These are phyloP conservation scores for Coendou prehensilis DNA, from an alignment of 2,797 vertebrate genomes.

Conservation along the genomic window DNA sequence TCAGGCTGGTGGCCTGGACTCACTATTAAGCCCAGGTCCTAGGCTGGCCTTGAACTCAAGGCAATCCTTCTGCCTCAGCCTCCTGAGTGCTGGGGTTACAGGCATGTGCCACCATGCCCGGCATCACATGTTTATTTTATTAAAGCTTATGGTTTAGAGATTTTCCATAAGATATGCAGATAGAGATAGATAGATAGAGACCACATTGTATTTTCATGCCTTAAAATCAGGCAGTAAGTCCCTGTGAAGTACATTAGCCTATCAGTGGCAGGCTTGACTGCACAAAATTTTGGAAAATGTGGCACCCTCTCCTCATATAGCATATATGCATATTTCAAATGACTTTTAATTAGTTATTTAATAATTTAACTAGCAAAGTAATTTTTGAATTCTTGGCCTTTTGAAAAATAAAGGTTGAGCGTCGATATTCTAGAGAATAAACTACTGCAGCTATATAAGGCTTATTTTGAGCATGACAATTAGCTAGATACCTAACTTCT, in stretches of 20 bases:
- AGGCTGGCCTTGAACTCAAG: no score
- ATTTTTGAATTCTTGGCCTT: not conserved
- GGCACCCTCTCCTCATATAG: not conserved
- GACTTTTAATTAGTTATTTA: not conserved
- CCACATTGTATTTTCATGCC: not conserved
- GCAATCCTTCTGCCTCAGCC: not conserved
- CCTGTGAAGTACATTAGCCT: not conserved
- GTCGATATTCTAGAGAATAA: not conserved
- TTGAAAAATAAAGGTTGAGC: not conserved
- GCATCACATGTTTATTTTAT: not conserved
- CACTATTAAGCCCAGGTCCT: no score
- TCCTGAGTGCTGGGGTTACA: not conserved
- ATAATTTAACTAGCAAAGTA: not conserved
- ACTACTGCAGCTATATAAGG: not conserved
- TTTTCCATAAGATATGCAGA: not conserved
- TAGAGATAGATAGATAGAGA: no score
- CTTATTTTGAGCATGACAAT: not conserved
- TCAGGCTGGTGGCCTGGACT: not conserved
- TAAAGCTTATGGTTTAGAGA: slow-evolving; percentile 1
- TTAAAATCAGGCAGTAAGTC: not conserved
- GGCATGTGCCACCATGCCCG: rapidly evolving
- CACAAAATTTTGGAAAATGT: not conserved
- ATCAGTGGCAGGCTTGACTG: not conserved
- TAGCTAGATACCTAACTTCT: not conserved
- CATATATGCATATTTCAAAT: not conserved